Base-by-base conservation (phyloP, 2,797 vertebrate species). In the Sciurus carolinensis region DNA sequence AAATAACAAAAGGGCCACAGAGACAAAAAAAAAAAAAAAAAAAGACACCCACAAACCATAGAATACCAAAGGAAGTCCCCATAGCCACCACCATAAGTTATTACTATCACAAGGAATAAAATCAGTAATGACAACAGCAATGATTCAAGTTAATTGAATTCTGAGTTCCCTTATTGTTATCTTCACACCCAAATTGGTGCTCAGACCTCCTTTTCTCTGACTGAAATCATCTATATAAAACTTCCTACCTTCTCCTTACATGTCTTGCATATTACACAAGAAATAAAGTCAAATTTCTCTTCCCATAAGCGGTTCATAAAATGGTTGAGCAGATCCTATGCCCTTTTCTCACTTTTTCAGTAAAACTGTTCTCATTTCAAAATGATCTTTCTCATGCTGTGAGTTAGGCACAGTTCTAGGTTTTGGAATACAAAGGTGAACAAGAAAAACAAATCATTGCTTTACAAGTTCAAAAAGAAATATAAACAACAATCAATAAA, bases 101-200 rank as follows among this genome's bases (percentile, higher is more conserved):
- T 92, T 80, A 97, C 30, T 62, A 88, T 96, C 73, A 87, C 81
- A 83, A 20, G 24, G 26, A 92, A 8, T 87, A 86, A 97, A 97
- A 64, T 87, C 95, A 94, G 92, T 67, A 75, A 89, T 91, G 57
- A 73, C 96, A 94, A 91, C 30, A 64, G 81, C 86, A 97, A 83
- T 93, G 86, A 97, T 86, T 97, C 96, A 97, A 96, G 67, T 64
- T 93, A 87, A 91, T 96, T 95, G 72, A 95, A 75, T 95, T 94
- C 72, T 92, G 79, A 92, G 57, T 62, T 91, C 76, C 39, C 87
- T 96, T 96, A 30, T 96, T 98, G 90, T 95, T 95, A 97, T 95
- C 94, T 95, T 96, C 87, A 93, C 86, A 93, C 67, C 59, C 73
- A 94, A 97, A 97, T 28, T 84, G 75, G 79, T 88, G 52, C 36